Conservation (phyloP, 2,113 vertebrate genomes). For the Pao palembangensis region DNA sequence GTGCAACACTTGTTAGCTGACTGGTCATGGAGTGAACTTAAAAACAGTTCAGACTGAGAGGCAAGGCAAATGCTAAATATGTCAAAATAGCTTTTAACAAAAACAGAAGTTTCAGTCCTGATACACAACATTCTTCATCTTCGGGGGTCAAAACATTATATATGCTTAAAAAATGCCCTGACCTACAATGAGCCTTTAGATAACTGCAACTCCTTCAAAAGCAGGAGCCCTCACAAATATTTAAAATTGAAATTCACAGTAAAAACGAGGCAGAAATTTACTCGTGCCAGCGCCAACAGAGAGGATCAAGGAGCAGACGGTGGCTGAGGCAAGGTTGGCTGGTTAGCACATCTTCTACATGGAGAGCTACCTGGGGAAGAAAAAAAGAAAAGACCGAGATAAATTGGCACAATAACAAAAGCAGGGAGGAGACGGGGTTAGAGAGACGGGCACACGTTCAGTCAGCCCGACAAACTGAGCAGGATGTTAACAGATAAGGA, state of each 20-base stretch:
- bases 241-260: conserved; percentile 32
- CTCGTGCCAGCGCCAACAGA: conserved; percentile 13
- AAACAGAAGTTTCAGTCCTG: conserved; percentile 23
- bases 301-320: conserved; percentile 15
- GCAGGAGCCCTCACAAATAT: conserved; percentile 17
- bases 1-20: conserved; percentile 24
- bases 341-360: conserved; percentile 33
- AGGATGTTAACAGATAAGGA: conserved; percentile 37
- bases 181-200: conserved; percentile 28
- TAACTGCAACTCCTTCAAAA: conserved; percentile 31
- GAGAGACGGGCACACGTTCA: conserved; percentile 35
- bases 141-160: conserved; percentile 18
- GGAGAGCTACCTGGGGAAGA: conserved; percentile 23
- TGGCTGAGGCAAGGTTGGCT: conserved; percentile 43
- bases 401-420: conserved; percentile 27
- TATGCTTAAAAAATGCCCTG: conserved; percentile 45
- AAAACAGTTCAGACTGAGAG: conserved; percentile 17
- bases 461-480: conserved; percentile 37
- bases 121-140: conserved; percentile 53
- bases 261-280: conserved; percentile 32
- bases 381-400: conserved; percentile 8
- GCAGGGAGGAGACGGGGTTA: conserved; percentile 19
- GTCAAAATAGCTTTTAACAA: conserved; percentile 52
- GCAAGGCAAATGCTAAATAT: conserved; percentile 36
- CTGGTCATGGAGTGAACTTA: conserved; percentile 17